Percentiles rank a stretch among this genome's conserved stretches.
phyloP scores from a whole-genome alignment of 2,888 invertebrate genomes.

The Phalera bucephala region DNA sequence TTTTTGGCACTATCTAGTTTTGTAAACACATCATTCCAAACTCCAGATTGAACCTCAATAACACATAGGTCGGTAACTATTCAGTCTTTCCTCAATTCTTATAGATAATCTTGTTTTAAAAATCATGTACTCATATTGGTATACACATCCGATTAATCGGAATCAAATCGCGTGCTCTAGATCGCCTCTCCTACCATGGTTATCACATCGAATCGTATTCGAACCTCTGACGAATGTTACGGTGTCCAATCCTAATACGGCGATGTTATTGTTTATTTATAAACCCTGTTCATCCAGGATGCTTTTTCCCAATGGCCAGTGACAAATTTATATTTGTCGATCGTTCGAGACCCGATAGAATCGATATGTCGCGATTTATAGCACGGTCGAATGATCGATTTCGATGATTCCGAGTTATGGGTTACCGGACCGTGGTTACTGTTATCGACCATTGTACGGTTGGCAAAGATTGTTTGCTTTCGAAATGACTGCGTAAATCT shows the following conservation, averaged over 20 bases:
- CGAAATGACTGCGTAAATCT: constrained; percentile 21
- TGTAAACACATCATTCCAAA: too few species aligned
- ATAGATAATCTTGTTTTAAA: too few species aligned
- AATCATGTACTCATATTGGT: too few species aligned
- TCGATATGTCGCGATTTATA: constrained; percentile 76
- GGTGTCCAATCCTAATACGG: constrained; percentile 64
- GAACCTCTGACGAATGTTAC: constrained; percentile 67
- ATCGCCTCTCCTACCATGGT: constrained; percentile 40
- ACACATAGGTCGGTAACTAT: too few species aligned
- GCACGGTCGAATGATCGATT: constrained; percentile 72
- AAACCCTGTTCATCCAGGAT: constrained; percentile 55
- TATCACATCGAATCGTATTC: constrained; percentile 61
- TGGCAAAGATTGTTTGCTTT: constrained; percentile 37
- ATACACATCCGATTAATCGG: background rate
- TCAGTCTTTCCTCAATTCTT: too few species aligned
- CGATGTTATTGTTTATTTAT: constrained; percentile 79
- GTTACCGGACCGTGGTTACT: constrained; percentile 46
- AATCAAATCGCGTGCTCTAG: constrained; percentile 38
- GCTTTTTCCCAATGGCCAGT: constrained; percentile 70
- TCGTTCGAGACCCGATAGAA: constrained; percentile 71
- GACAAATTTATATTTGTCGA: constrained; percentile 82
- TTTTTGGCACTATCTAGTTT: too few species aligned
- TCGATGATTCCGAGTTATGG: constrained; percentile 68
- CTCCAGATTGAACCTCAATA: too few species aligned
- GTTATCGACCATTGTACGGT: constrained; percentile 47